A percentile compares a stretch with the other conserved stretches of the same genome.
These are phyloP conservation scores for Etheostoma spectabile DNA, from an alignment of 2,113 vertebrate species.

Conservation along the genomic window DNA sequence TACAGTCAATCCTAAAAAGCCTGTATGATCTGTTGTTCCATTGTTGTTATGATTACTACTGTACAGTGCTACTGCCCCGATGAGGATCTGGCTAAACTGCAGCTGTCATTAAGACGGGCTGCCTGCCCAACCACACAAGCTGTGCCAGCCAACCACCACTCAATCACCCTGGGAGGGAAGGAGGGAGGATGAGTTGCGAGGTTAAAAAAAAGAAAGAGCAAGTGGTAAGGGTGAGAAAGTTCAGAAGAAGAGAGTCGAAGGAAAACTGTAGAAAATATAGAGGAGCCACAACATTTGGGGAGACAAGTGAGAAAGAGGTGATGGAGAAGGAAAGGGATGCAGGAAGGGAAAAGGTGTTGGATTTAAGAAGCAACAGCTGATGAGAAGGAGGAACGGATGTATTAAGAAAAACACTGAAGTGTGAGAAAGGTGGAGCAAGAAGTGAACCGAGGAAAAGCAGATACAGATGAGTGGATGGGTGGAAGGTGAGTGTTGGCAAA, in stretches of 20 bases:
- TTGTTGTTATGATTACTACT: constrained; percentile 58
- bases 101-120: constrained; percentile 72
- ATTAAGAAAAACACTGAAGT: constrained; percentile 20
- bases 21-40: constrained; percentile 38
- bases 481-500: constrained; percentile 9
- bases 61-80: constrained; percentile 54
- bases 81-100: constrained; percentile 63
- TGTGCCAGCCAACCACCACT: constrained; percentile 73
- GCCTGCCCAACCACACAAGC: constrained; percentile 71
- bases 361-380: constrained; percentile 6
- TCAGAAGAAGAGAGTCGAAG: not conserved
- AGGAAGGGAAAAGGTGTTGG: constrained; percentile 5
- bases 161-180: constrained; percentile 66
- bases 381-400: not conserved
- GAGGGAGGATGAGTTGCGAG: not conserved
- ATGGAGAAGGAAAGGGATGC: not conserved
- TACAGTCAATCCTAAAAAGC: constrained; percentile 40
- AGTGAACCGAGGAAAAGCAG: constrained; percentile 1
- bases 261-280: not conserved
- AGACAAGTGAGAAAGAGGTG: not conserved
- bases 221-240: constrained; percentile 16
- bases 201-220: constrained; percentile 25
- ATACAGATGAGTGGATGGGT: constrained; percentile 34
- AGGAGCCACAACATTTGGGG: not conserved
- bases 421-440: constrained; percentile 19